Evolutionary conservation across 2,888 invertebrate genomes (phyloP), one percentile per base, ranked within the genome.

Genomic region (Cinara cedri): DNA sequence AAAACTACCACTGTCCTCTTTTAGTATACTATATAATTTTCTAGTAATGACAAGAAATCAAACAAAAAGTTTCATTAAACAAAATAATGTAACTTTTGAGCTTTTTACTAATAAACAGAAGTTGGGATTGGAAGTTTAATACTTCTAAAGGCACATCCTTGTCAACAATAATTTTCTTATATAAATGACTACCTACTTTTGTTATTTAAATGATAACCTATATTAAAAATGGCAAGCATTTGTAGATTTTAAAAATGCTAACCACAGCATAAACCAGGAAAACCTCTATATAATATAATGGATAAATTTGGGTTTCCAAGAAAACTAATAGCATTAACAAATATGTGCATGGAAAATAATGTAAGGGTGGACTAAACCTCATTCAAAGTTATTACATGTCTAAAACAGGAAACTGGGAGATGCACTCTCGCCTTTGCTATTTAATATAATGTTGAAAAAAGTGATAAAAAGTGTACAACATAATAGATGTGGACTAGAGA

Each of bases 261-360:
- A 63, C n/a, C n/a, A 42, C 19, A 63, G 42, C 42, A 42, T 65
- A 65, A 44, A 65, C 65, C 44, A 44, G 65, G 44, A 65, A 46
- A 44, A 21, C 44, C n/a, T n/a, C 19, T 44, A 44, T 65, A 65
- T 65, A 65, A 44, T 19, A 65, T 65, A 65, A 65, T 65, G 44
- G 13, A 19, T 44, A 19, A 65, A 65, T 65, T 65, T 65, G 19
- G 44, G 44, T n/a, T n/a, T n/a, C n/a, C n/a, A n/a, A n/a, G n/a
- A n/a, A n/a, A n/a, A n/a, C n/a, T n/a, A n/a, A n/a, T 65, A 44
- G 65, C 44, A 44, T 19, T 65, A 19, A 65, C 44, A 65, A 65
- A 65, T 44, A 65, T 65, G 44, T 10, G 65, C 19, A 65, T 19
- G n/a, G 44, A 44, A 19, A 44, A 65, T 21, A 44, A 65, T 19